Percentiles rank a stretch among this genome's conserved stretches.
Conservation (phyloP, 2,888 invertebrate genomes). For the Drosophila ezoana region DNA sequence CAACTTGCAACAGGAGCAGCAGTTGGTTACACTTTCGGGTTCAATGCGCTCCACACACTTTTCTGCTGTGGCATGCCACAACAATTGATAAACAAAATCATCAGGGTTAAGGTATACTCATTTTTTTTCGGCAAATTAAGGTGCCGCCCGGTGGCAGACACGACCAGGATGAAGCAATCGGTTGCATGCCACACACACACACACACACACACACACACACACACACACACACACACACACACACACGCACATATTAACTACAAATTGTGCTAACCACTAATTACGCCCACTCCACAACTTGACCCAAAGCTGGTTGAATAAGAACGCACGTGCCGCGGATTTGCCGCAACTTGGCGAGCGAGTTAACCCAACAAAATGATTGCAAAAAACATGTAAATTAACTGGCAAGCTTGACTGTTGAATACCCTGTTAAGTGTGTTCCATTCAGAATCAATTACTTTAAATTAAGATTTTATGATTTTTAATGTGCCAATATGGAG, state of each 20-base stretch:
- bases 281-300: slow-evolving; percentile 59
- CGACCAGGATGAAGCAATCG: slow-evolving; percentile 40
- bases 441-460: no score
- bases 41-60: slow-evolving; percentile 62
- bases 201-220: slow-evolving; percentile 5
- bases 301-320: slow-evolving; percentile 35
- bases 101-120: slow-evolving; percentile 31
- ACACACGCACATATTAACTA: slow-evolving; percentile 4
- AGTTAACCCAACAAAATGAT: slow-evolving; percentile 49
- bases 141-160: slow-evolving; percentile 73
- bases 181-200: slow-evolving; percentile 10
- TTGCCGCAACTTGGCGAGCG: slow-evolving; percentile 25
- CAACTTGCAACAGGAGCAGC: slow-evolving; percentile 52
- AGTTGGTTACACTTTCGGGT: slow-evolving; percentile 65
- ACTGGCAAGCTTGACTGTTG: not conserved
- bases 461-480: no score
- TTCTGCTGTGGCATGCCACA: slow-evolving; percentile 44
- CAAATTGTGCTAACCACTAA: slow-evolving; percentile 45
- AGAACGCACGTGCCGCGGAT: slow-evolving; percentile 58
- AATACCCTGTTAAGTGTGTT: slow-evolving; percentile 18
- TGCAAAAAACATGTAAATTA: slow-evolving; percentile 15
- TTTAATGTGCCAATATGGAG: no score
- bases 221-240: slow-evolving; percentile 2
- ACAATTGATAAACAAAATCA: slow-evolving; percentile 70
- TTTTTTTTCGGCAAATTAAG: slow-evolving; percentile 63